phyloP scores from a whole-genome alignment of 1,140 invertebrate genomes.

The Ruditapes philippinarum region DNA sequence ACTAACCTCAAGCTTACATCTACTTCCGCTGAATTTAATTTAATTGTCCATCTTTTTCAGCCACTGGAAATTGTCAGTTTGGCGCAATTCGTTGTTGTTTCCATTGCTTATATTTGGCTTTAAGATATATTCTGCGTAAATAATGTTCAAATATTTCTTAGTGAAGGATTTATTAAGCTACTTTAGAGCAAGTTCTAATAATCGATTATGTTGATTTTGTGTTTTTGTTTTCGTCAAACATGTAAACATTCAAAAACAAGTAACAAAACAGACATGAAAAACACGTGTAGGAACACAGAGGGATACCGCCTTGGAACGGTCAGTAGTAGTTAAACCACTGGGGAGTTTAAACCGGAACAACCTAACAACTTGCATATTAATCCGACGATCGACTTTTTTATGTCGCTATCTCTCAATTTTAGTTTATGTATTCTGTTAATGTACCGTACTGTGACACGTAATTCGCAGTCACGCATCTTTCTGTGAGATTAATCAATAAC shows the following conservation, averaged over 20 bases:
- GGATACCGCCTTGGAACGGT: no score
- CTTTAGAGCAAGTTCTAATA: neutral
- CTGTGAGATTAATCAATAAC: neutral
- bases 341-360: neutral
- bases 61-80: no score
- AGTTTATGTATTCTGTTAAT: neutral
- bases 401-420: neutral
- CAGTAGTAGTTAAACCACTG: no score
- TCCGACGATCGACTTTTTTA: neutral
- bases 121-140: neutral
- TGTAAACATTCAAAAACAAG: no score
- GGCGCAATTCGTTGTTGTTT: neutral
- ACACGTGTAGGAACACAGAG: no score
- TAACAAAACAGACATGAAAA: no score
- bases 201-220: neutral
- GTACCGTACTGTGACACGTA: neutral
- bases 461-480: neutral
- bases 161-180: neutral
- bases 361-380: neutral
- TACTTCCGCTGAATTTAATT: neutral
- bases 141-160: neutral
- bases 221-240: no score
- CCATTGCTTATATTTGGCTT: neutral
- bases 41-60: neutral
- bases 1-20: constrained; percentile 51